phyloP scores from a whole-genome alignment of 2,888 invertebrate species.

The Lasioglossum vierecki region DNA sequence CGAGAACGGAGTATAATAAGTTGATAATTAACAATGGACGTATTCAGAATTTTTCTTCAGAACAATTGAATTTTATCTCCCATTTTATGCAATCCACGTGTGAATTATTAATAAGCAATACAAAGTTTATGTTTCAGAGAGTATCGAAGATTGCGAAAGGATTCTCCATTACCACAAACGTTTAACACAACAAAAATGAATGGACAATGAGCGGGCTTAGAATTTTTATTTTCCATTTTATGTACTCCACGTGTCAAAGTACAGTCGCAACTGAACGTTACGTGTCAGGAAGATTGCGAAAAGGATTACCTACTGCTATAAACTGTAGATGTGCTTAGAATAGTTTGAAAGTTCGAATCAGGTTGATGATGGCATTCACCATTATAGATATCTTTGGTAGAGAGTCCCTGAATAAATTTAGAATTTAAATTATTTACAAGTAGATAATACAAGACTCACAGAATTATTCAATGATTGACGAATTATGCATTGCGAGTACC shows the following conservation, averaged over 20 bases:
- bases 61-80: too few species aligned
- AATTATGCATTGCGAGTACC: background rate
- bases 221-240: background rate
- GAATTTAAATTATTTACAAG: background rate
- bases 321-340: background rate
- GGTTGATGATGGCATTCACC: background rate
- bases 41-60: too few species aligned
- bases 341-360: background rate
- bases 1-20: too few species aligned
- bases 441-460: background rate
- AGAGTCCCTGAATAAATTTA: background rate
- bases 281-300: background rate
- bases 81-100: too few species aligned
- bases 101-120: too few species aligned
- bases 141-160: too few species aligned
- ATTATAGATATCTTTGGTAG: conserved; percentile 3
- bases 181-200: background rate
- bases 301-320: background rate
- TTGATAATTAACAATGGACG: too few species aligned
- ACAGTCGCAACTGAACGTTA: background rate
- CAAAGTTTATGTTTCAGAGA: too few species aligned
- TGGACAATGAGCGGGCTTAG: too few species aligned
- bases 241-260: background rate
- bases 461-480: background rate
- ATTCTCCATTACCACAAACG: too few species aligned